Evolutionary conservation across 1,140 invertebrate genomes (phyloP).

Genomic region (Phthorimaea operculella): DNA sequence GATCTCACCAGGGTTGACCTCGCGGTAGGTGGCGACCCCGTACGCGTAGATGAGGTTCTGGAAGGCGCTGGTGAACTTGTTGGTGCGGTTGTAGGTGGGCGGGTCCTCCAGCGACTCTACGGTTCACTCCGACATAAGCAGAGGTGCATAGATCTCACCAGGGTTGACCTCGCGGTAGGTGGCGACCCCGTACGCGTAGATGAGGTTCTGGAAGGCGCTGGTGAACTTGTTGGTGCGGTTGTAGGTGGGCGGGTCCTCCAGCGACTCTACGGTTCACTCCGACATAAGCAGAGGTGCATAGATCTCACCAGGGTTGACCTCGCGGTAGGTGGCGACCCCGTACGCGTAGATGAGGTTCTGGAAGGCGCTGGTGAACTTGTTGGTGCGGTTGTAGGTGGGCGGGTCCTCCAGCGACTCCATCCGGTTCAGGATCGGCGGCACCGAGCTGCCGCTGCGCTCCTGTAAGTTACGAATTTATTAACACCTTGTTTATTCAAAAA

Average conservation of each 20-base stretch:
- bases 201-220: constrained; percentile 92
- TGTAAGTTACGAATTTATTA: constrained; percentile 36
- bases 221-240: constrained; percentile 99
- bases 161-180: constrained; percentile 98
- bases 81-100: constrained; percentile 97
- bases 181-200: constrained; percentile 98
- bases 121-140: too few species aligned
- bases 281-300: too few species aligned
- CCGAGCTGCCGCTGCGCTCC: constrained; percentile 94
- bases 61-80: constrained; percentile 98
- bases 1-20: constrained; percentile 93
- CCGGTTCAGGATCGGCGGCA: constrained; percentile 95
- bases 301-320: constrained; percentile 90
- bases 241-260: constrained; percentile 96
- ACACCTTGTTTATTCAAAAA: too few species aligned
- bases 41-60: constrained; percentile 97
- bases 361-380: constrained; percentile 98
- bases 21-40: constrained; percentile 95
- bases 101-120: constrained; percentile 94
- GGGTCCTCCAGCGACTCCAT: constrained; percentile 95
- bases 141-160: too few species aligned
- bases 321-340: constrained; percentile 95
- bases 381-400: constrained; percentile 97
- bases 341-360: constrained; percentile 97
- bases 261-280: constrained; percentile 96